Percentiles rank a stretch among this genome's conserved stretches.
Evolutionary conservation across 2,888 invertebrate genomes (phyloP).

Genomic region (Tenthredo amoena): DNA sequence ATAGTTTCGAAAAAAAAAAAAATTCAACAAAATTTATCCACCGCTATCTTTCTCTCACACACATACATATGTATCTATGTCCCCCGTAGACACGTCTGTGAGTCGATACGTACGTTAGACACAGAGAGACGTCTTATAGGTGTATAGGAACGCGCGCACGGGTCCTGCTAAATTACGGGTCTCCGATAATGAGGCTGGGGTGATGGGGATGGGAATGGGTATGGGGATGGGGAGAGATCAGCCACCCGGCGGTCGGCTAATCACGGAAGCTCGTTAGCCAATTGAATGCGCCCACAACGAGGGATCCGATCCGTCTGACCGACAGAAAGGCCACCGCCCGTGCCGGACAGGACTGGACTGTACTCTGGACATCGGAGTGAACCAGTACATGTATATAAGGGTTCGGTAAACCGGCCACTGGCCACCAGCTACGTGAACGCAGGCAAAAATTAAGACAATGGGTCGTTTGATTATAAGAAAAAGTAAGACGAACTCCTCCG

Average conservation of each 20-base stretch:
- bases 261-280: slow-evolving; percentile 74
- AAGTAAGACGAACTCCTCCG: background rate
- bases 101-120: background rate
- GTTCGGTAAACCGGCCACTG: slow-evolving; percentile 24
- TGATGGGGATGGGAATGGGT: slow-evolving; percentile 48
- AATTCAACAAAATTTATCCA: background rate
- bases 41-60: background rate
- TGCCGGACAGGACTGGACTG: background rate
- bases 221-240: slow-evolving; percentile 51
- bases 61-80: no score
- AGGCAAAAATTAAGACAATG: slow-evolving; percentile 52
- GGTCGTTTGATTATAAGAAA: slow-evolving; percentile 42
- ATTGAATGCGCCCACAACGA: slow-evolving; percentile 59
- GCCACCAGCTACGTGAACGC: slow-evolving; percentile 25
- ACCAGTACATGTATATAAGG: background rate
- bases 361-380: background rate
- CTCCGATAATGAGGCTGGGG: slow-evolving; percentile 52
- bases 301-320: slow-evolving; percentile 30
- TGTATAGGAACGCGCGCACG: slow-evolving; percentile 20
- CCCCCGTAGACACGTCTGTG: background rate
- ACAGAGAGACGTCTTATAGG: background rate
- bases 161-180: slow-evolving; percentile 48
- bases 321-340: slow-evolving; percentile 44
- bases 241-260: slow-evolving; percentile 67
- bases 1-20: background rate